phyloP scores from a whole-genome alignment of 2,888 invertebrate species.

The Neria commutata region DNA sequence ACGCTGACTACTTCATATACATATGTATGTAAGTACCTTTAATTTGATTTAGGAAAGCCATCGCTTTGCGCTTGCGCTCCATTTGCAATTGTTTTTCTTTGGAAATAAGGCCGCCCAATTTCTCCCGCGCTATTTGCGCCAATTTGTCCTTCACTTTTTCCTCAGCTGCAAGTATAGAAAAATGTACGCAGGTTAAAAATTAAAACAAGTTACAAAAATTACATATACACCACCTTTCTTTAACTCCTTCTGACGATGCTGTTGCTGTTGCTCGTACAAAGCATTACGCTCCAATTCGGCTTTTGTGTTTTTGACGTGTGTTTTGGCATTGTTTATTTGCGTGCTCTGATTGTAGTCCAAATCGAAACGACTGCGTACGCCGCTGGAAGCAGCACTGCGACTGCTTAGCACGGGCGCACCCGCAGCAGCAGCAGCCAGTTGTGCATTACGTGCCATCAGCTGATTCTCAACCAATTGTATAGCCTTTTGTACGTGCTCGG shows the following conservation, averaged over 20 bases:
- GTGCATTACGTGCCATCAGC: slow-evolving; percentile 51
- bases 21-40: slow-evolving; percentile 49
- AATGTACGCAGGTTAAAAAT: background rate
- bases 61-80: slow-evolving; percentile 80
- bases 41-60: slow-evolving; percentile 73
- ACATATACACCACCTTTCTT: slow-evolving; percentile 38
- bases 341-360: slow-evolving; percentile 22
- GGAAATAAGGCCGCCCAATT: slow-evolving; percentile 66
- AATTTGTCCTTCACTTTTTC: slow-evolving; percentile 68
- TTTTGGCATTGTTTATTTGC: background rate
- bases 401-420: background rate
- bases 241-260: slow-evolving; percentile 43
- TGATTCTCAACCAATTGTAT: slow-evolving; percentile 59
- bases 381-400: background rate
- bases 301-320: slow-evolving; percentile 25
- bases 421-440: slow-evolving; percentile 30
- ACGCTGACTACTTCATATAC: background rate
- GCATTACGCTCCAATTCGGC: slow-evolving; percentile 39
- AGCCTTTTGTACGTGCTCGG: slow-evolving; percentile 58
- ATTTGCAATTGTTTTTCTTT: slow-evolving; percentile 69
- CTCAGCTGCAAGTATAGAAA: slow-evolving; percentile 59
- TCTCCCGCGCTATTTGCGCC: slow-evolving; percentile 66
- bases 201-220: background rate
- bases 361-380: slow-evolving; percentile 28
- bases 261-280: slow-evolving; percentile 36